A percentile compares a stretch with the other conserved stretches of the same genome.
Conservation (phyloP, 2,888 invertebrate genomes). For the Anarsia innoxiella region DNA sequence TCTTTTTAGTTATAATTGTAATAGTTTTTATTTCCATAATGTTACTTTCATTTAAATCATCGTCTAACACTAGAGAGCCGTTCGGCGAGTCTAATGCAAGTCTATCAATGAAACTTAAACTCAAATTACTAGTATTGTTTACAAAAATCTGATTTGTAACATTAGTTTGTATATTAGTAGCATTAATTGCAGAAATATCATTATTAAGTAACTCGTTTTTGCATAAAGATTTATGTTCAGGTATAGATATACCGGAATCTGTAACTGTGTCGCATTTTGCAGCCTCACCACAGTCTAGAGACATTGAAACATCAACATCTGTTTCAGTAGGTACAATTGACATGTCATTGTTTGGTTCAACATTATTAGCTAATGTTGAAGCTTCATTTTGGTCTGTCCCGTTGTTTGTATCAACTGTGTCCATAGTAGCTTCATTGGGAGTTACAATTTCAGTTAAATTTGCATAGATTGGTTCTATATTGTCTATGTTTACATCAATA, state of each 20-base stretch:
- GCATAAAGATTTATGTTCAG: slow-evolving; percentile 44
- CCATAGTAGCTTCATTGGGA: slow-evolving; percentile 9
- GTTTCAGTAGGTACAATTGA: slow-evolving; percentile 2
- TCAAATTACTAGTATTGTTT: slow-evolving; percentile 46
- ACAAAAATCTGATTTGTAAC: slow-evolving; percentile 53
- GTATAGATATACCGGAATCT: slow-evolving; percentile 46
- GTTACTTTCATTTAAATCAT: slow-evolving; percentile 70
- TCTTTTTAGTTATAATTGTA: slow-evolving; percentile 63
- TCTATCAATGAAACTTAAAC: slow-evolving; percentile 65
- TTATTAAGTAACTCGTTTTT: slow-evolving; percentile 20
- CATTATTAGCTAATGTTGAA: too few relatives aligned
- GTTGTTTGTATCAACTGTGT: too few relatives aligned
- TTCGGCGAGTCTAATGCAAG: slow-evolving; percentile 61
- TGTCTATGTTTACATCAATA: slow-evolving; percentile 29
- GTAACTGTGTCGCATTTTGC: slow-evolving; percentile 28
- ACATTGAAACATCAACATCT: slow-evolving; percentile 7
- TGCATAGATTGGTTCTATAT: slow-evolving; percentile 50
- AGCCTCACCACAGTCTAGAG: slow-evolving; percentile 8
- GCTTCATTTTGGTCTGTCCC: too few relatives aligned
- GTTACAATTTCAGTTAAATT: slow-evolving; percentile 30
- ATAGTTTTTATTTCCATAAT: slow-evolving; percentile 74
- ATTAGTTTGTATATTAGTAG: slow-evolving; percentile 48
- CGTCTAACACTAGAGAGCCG: slow-evolving; percentile 59
- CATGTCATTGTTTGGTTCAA: not conserved
- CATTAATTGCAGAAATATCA: slow-evolving; percentile 27